Evolutionary conservation across 2,797 vertebrate species (phyloP).

Genomic region (Lerista edwardsae): DNA sequence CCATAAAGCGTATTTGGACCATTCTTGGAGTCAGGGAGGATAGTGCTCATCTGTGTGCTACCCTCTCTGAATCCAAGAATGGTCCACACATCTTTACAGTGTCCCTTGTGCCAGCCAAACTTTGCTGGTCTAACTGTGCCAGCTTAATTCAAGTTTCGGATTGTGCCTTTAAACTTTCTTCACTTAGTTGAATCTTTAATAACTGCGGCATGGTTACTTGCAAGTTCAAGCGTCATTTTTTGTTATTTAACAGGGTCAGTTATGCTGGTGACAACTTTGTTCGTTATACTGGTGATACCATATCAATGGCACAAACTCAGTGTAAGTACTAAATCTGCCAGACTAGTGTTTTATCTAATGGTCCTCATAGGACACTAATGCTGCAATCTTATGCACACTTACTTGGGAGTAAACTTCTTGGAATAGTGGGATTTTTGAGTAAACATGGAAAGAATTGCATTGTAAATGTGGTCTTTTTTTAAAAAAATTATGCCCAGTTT

Average conservation of each 20-base stretch:
- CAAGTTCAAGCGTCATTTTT: conserved; percentile 24
- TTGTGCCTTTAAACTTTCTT: neutral
- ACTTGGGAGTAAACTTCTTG: too few relatives aligned
- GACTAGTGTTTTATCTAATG: neutral
- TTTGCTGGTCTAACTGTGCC: too few relatives aligned
- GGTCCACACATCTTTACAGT: too few relatives aligned
- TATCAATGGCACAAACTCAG: conserved; percentile 97
- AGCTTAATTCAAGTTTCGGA: too few relatives aligned
- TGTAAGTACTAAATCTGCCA: conserved; percentile 79
- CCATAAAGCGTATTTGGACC: too few relatives aligned
- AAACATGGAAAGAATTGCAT: neutral
- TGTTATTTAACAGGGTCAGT: conserved; percentile 84
- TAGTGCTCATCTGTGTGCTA: too few relatives aligned
- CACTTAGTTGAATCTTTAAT: neutral
- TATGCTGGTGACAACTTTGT: conserved; percentile 98
- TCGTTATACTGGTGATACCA: conserved; percentile 91
- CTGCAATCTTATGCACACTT: too few relatives aligned
- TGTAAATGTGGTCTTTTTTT: neutral
- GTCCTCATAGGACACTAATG: too few relatives aligned
- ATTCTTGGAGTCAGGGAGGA: too few relatives aligned
- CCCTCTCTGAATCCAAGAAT: too few relatives aligned
- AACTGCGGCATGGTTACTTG: neutral
- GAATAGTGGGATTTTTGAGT: neutral
- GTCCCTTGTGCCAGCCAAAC: too few relatives aligned
- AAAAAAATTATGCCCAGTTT: neutral